Conservation (phyloP, 2,113 vertebrate species). For the Pelodiscus sinensis region DNA sequence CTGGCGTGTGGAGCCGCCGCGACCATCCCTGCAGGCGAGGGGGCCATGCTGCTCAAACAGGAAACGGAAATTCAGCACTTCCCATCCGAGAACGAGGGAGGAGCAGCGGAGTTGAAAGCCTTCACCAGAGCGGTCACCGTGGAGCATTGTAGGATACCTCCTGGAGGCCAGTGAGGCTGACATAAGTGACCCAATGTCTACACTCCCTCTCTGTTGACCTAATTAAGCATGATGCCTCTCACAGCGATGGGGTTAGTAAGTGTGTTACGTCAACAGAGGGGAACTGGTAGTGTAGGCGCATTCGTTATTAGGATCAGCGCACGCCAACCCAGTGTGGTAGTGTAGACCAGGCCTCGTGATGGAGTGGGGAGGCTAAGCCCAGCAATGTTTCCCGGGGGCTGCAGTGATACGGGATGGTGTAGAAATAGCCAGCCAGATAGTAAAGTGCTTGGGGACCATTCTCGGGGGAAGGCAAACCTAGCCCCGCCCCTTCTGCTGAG, state of each 20-base stretch:
- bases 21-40: background rate
- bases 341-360: too few relatives aligned
- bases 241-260: background rate
- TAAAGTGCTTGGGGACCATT: background rate
- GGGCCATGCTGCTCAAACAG: background rate
- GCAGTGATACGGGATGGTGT: background rate
- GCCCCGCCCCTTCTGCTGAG: too few relatives aligned
- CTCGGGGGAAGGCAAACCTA: too few relatives aligned
- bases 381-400: background rate
- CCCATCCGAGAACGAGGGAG: background rate
- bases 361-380: background rate
- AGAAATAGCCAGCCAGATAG: background rate
- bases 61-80: background rate
- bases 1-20: rapidly evolving
- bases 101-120: too few relatives aligned
- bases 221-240: background rate
- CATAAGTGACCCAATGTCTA: background rate
- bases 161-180: background rate
- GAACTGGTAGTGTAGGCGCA: background rate
- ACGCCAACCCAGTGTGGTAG: too few relatives aligned
- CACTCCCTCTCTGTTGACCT: background rate
- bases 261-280: background rate
- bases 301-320: background rate
- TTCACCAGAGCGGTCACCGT: background rate
- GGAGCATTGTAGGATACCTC: background rate